phyloP scores from a whole-genome alignment of 1,140 invertebrate genomes.

The Trichomalopsis sarcophagae region DNA sequence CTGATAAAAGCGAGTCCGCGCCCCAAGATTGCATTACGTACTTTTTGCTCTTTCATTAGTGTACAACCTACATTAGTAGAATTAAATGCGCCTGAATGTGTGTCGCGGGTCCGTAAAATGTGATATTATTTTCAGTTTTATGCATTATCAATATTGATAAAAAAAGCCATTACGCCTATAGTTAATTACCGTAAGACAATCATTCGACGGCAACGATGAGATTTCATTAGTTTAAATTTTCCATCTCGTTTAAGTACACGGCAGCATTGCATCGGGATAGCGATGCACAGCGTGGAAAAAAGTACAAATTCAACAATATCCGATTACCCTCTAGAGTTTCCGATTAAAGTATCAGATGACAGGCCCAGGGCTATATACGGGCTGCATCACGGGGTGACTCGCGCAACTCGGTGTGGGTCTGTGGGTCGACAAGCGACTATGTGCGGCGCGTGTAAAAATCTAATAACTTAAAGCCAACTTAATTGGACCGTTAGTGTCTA shows the following conservation, averaged over 20 bases:
- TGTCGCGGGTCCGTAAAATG: too few relatives aligned
- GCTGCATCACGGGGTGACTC: too few relatives aligned
- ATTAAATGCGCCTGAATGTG: not conserved
- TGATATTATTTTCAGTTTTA: too few relatives aligned
- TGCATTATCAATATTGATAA: too few relatives aligned
- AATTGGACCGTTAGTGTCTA: slow-evolving; percentile 65
- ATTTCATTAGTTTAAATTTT: not conserved
- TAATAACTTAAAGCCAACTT: slow-evolving; percentile 64
- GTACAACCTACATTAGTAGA: not conserved
- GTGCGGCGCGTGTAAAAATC: slow-evolving; percentile 49
- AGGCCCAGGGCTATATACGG: not conserved
- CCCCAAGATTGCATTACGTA: too few relatives aligned
- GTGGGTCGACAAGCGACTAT: too few relatives aligned
- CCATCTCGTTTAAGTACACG: not conserved
- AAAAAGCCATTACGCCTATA: too few relatives aligned
- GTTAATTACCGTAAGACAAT: too few relatives aligned
- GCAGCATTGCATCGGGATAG: too few relatives aligned
- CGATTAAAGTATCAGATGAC: slow-evolving; percentile 47
- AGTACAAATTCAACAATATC: slow-evolving; percentile 24
- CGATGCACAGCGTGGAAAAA: not conserved
- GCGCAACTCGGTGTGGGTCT: too few relatives aligned
- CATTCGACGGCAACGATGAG: too few relatives aligned
- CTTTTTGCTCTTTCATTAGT: not conserved
- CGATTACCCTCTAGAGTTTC: slow-evolving; percentile 36
- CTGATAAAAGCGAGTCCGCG: not conserved